A percentile compares a stretch with the other conserved stretches of the same genome.
Evolutionary conservation across 2,888 invertebrate species (phyloP).

Genomic region (Dryadula phaetusa): DNA sequence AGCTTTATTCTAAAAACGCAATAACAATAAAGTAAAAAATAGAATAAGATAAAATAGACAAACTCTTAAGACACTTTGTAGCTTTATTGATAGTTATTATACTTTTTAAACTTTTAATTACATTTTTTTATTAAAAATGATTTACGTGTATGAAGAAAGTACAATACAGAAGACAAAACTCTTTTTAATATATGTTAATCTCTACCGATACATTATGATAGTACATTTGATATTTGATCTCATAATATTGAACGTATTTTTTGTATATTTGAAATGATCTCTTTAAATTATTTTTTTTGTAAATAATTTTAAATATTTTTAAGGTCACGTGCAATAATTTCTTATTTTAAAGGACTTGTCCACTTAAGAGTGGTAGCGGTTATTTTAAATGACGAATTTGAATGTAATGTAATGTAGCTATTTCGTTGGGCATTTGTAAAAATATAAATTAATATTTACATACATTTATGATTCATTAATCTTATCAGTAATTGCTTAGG

Average conservation of each 20-base stretch:
- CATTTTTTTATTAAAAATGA: too few relatives aligned
- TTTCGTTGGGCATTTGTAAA: neutral
- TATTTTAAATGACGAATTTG: conserved; percentile 7
- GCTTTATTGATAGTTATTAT: too few relatives aligned
- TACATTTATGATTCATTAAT: neutral
- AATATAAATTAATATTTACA: neutral
- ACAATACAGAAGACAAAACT: too few relatives aligned
- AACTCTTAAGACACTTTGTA: neutral
- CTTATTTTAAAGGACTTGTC: neutral
- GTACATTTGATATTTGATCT: neutral
- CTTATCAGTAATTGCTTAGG: neutral
- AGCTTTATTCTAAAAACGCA: conserved; percentile 45
- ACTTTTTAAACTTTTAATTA: too few relatives aligned
- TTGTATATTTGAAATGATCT: neutral
- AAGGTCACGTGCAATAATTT: conserved; percentile 12
- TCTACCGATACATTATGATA: too few relatives aligned
- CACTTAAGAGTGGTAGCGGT: neutral
- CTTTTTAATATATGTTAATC: too few relatives aligned
- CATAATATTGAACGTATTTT: too few relatives aligned
- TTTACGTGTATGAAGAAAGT: too few relatives aligned
- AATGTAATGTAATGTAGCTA: neutral
- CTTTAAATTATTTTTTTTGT: neutral
- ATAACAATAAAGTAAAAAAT: conserved; percentile 6
- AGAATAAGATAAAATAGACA: neutral
- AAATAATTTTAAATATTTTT: conserved; percentile 2